Conservation (phyloP, 2,113 vertebrate species). For the Scolopax mira region DNA sequence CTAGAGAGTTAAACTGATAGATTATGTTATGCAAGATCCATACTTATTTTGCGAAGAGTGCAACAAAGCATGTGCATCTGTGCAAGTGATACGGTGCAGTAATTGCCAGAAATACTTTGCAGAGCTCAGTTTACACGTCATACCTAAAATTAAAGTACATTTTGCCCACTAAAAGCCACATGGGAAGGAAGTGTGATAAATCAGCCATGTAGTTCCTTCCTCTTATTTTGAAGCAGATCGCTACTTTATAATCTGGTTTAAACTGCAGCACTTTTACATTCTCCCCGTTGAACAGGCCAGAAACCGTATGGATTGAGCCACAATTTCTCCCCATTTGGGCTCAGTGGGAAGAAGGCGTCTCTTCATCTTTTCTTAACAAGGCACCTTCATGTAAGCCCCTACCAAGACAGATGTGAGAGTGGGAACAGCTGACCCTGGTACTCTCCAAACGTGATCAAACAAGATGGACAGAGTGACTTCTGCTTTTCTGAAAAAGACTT, state of each 20-base stretch:
- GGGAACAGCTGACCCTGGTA: accelerated
- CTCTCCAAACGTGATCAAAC: accelerated
- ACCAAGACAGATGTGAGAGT: accelerated
- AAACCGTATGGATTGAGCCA: accelerated
- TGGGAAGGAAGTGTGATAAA: background rate
- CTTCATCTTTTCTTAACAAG: background rate
- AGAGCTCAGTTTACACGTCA: background rate
- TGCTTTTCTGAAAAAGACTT: background rate
- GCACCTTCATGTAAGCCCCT: background rate
- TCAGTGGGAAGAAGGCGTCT: background rate
- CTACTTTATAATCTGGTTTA: background rate
- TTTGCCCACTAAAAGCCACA: background rate
- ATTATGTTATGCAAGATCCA: background rate
- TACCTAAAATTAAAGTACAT: background rate
- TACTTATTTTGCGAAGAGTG: background rate
- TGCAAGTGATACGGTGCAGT: background rate
- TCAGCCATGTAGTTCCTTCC: background rate
- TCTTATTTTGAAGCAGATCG: background rate
- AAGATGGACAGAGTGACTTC: background rate
- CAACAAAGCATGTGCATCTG: background rate
- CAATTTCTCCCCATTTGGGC: accelerated
- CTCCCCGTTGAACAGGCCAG: background rate
- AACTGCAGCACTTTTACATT: background rate
- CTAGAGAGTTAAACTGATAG: background rate
- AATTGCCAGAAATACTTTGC: background rate